A percentile compares a stretch with the other conserved stretches of the same genome.
Conservation (phyloP, 2,888 invertebrate species). For the Drosophila rubida region DNA sequence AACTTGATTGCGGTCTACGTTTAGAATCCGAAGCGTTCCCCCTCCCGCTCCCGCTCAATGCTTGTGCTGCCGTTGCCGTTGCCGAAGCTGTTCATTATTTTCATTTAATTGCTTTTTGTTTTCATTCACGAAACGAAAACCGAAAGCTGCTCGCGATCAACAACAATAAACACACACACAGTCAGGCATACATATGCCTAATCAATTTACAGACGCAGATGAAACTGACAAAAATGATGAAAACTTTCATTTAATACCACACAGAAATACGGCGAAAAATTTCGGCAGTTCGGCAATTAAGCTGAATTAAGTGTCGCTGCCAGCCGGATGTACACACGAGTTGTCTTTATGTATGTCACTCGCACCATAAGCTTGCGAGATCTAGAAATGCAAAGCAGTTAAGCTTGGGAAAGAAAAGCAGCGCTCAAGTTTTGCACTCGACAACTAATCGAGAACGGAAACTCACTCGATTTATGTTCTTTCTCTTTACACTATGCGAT, state of each 20-base stretch:
- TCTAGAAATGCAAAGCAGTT: not conserved
- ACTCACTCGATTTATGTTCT: not conserved
- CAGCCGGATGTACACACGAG: slow-evolving; percentile 38
- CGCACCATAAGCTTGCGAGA: slow-evolving; percentile 16
- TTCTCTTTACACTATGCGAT: not conserved
- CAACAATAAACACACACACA: slow-evolving; percentile 3
- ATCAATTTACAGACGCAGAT: slow-evolving; percentile 43
- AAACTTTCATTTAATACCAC: slow-evolving; percentile 70
- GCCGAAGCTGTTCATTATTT: slow-evolving; percentile 44
- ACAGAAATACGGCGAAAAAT: slow-evolving; percentile 39
- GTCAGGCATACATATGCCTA: slow-evolving; percentile 25
- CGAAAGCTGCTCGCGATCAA: slow-evolving; percentile 45
- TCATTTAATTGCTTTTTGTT: slow-evolving; percentile 65
- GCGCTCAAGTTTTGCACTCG: not conserved
- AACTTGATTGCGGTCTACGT: slow-evolving; percentile 45
- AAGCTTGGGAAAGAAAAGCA: not conserved
- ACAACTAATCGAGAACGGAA: not conserved
- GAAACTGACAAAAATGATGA: slow-evolving; percentile 12
- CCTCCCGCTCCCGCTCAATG: too few species aligned
- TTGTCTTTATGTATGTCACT: slow-evolving; percentile 26
- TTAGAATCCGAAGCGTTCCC: slow-evolving; percentile 27
- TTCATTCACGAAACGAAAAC: slow-evolving; percentile 56
- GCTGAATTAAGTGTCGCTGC: slow-evolving; percentile 36
- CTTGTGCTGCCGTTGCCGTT: slow-evolving; percentile 6
- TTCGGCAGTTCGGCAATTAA: slow-evolving; percentile 11